Percentiles rank a stretch among this genome's conserved stretches.
Evolutionary conservation across 2,113 vertebrate genomes (phyloP).

Genomic region (Corvus cornix): DNA sequence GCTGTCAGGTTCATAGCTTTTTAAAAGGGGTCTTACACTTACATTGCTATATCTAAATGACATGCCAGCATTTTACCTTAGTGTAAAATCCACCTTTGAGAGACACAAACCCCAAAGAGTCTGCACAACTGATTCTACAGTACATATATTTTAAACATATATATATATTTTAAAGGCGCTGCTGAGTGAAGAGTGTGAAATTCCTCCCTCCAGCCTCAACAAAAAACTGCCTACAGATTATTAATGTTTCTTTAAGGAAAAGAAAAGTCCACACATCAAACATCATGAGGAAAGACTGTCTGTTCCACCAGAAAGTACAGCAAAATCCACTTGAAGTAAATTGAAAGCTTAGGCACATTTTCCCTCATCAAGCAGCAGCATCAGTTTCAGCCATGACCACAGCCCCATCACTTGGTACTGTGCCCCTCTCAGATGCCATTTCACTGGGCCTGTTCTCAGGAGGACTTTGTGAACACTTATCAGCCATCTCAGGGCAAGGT

Average conservation of each 20-base stretch:
- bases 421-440: neutral
- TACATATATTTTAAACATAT: neutral
- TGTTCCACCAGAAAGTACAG: neutral
- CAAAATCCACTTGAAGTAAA: neutral
- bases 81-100: neutral
- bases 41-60: neutral
- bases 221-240: neutral
- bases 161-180: neutral
- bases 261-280: neutral
- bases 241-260: neutral
- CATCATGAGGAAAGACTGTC: neutral
- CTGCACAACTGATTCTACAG: neutral
- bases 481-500: neutral
- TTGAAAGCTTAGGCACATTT: neutral
- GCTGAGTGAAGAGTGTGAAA: neutral
- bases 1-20: neutral
- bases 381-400: neutral
- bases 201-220: conserved; percentile 3
- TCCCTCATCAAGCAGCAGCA: neutral
- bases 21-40: neutral
- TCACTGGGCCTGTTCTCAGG: neutral
- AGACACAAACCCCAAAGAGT: neutral
- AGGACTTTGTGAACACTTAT: neutral
- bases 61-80: neutral
- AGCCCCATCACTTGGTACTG: fast-evolving